Evolutionary conservation across 92 coral and sea anemone species (phyloP), one percentile per base, ranked within the genome.

Genomic region (Virgularia gustaviana): DNA sequence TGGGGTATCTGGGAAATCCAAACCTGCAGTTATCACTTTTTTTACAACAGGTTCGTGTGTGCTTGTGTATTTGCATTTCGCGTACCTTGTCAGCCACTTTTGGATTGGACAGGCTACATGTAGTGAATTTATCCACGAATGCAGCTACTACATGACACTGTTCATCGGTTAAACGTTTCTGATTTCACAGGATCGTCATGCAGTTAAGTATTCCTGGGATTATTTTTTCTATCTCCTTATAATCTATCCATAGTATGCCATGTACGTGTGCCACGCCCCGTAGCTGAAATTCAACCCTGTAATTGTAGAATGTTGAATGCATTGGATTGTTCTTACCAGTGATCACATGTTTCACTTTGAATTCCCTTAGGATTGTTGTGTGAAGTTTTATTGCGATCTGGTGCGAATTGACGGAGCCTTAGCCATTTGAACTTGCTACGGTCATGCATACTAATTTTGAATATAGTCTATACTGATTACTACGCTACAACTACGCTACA

Each of bases 1-100:
- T 59, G 39, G 62, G 66, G 66, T 59, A 59, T 59, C 42, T 59
- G 15, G 66, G 66, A 59, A 59, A 59, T 10, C 66, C 66, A 59
- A 59, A 59, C 66, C 66, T 59, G 34, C 66, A 59, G 66, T 59
- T 59, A 10, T 59, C 33, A 6, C 66, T 43, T 59, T 59, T 59
- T 29, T 59, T 59, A 28, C 66, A 24, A 32, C 66, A 30, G 13
- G 66, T 59, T 13, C 66, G 41, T 19, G 66, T 59, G 42, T 59
- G 66, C 31, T 59, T 59, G 66, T 59, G 66, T 59, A 28, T 59
- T 43, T 59, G 66, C 42, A 59, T 43, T 20, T 59, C 66, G 39
- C 66, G 66, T 59, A 59, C 66, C 66, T 59, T 59, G 15, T 59
- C 66, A 59, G 20, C 43, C 66, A 59, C 66, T 29, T 59, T 6